Conservation (phyloP, 2,797 vertebrate species). For the Mallotus villosus region DNA sequence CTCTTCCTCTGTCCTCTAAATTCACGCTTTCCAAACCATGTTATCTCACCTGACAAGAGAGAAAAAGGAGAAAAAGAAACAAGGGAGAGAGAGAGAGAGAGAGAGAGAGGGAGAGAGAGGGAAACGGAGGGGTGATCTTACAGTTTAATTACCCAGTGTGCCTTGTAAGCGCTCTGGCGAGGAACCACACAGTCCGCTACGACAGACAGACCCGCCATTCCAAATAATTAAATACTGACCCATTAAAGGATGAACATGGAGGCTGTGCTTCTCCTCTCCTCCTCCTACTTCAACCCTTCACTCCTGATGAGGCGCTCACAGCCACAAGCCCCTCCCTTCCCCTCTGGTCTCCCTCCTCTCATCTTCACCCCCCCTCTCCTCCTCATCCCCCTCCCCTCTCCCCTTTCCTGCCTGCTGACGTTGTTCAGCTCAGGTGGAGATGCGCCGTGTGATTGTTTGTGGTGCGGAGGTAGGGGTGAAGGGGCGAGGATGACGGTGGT, state of each 20-base stretch:
- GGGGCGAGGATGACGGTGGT: too few relatives aligned
- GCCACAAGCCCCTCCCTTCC: conserved; percentile 16
- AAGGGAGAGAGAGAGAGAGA: neutral
- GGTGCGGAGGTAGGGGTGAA: conserved; percentile 24
- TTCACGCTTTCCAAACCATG: conserved; percentile 69
- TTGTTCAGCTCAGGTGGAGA: conserved; percentile 54
- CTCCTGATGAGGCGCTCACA: conserved; percentile 16
- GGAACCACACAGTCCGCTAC: conserved; percentile 76
- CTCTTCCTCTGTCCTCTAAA: conserved; percentile 62
- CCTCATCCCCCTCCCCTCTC: neutral
- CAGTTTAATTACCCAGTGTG: conserved; percentile 80
- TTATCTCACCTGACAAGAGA: conserved; percentile 74
- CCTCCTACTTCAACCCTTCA: conserved; percentile 32
- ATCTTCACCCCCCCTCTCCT: conserved; percentile 3
- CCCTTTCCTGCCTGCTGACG: conserved; percentile 32
- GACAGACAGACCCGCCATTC: conserved; percentile 75
- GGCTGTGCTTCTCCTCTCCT: conserved; percentile 55
- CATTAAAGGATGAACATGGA: conserved; percentile 78
- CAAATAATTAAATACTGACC: conserved; percentile 65
- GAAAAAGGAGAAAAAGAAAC: conserved; percentile 11
- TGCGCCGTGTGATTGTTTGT: conserved; percentile 62
- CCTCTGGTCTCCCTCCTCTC: conserved; percentile 1
- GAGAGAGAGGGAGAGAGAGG: conserved; percentile 23
- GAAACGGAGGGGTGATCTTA: conserved; percentile 60
- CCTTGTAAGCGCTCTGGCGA: conserved; percentile 79